Base-by-base conservation (phyloP, 2,888 invertebrate species). In the Dioctria rufipes region DNA sequence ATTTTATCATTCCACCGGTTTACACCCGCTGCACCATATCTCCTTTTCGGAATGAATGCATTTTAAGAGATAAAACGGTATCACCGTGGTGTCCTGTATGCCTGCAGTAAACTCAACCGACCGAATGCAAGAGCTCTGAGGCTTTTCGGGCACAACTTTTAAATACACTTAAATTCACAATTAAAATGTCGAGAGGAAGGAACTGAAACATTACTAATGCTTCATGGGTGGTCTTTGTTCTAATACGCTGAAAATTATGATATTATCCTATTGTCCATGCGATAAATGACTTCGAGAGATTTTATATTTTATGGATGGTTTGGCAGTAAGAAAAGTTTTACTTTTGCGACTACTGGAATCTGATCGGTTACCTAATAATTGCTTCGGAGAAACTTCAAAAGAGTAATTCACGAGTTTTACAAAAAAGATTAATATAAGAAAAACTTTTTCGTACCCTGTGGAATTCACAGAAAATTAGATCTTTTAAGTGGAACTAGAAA, bases 141-240 rank as follows among this genome's bases (percentile, higher is more conserved):
- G 60, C 49, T 58, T 54, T 73, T 39, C 73, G 39, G 25, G 58
- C 42, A 58, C 58, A 73, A 73, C 73, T 73, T 73, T 73, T 73
- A 73, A 73, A 73, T 60, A 73, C 60, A 60, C 58, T 60, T 73
- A 73, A 73, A 73, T 73, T 73, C 73, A 73, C 73, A 73, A 73
- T 73, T 73, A 73, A 58, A 73, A 58, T 73, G 49, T 73, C 73
- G 37, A 13, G 71, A 58, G 73, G 42, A 73, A 73, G 73, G 73
- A 73, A 42, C 73, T 58, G 54, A 73, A 73, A 73, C 60, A 73
- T 73, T 73, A 73, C 73, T 58, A 73, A 73, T 73, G 73, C 73
- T 58, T 73, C 73, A 60, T 42, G 73, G 43, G 13, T 51, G 42
- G 37, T 73, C 51, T 73, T 73, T 73, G 73, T 73, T 73, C 73